Base-by-base conservation (phyloP, 2,797 vertebrate genomes). In the Pteropus rufus region DNA sequence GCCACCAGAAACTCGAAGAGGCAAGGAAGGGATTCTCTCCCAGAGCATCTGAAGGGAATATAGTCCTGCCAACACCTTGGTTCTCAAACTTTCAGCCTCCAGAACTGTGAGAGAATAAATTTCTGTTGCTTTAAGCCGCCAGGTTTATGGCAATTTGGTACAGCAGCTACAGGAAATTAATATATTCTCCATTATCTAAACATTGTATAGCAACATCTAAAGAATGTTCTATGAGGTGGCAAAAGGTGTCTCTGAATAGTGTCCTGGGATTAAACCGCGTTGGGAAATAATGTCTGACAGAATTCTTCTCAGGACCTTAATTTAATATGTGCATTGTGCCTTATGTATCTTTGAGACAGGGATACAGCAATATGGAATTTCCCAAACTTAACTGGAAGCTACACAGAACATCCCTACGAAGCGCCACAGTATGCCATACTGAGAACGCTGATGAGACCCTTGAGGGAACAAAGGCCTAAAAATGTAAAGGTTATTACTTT, bases 381-480 rank as follows among this genome's bases (percentile, higher is more conserved):
- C 49, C 75, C 49, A 49, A 10, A 39, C 34, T 26, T 39, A 44
- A 64, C 24, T 29, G 18, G 5, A 49, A 5, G 5, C 5, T 49
- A 49, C 49, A 49, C 15, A 49, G 5, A 49, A 21, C 24, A 34
- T n/a, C 34, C n/a, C 26, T 11, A 65, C n/a, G 24, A 73, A 44
- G 44, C 0, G 1, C 6, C n/a, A 10, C 15, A 60, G 29, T 1
- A 58, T 0, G 0, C 10, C 31, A 44, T 0, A 14, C 23, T 49
- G 29, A 70, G 56, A 0, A 2, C 34, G 14, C 44, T 39, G 23
- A 69, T 6, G 7, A 73, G 23, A 70, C n/a, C 39, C 52, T 64
- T 0, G 2, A 83, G 26, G 34, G 21, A 80, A 89, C 60, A 46
- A 92, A 76, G 29, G 21, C 67, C 46, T 85, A 29, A 80, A 72